Evolutionary conservation across 2,113 vertebrate species (phyloP), one percentile per base, ranked within the genome.

Genomic region (Callocephalon fimbriatum): DNA sequence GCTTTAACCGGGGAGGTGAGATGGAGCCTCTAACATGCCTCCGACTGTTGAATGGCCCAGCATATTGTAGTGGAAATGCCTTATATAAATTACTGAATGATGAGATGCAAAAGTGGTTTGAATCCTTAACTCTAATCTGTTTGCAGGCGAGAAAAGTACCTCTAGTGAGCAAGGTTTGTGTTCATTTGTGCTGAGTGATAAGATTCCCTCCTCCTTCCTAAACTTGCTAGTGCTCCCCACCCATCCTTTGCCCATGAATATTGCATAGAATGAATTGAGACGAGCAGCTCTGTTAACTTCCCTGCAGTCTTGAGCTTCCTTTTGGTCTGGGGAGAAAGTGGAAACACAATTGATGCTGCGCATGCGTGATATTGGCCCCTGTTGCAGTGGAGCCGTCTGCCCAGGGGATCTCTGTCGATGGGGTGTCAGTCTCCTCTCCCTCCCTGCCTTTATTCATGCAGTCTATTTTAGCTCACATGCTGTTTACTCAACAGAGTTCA

Each of bases 61-160:
- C 38, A 1, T 96, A 86, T 94, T 94, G 86, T 95, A 94, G 91
- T 97, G 92, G 76, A 97, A 94, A 91, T 95, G 95, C 95, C 97
- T 97, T 95, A 95, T 82, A 92, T 96, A 78, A 92, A 95, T 96
- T 96, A 95, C 83, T 93, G 92, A 94, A 93, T 72, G 86, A 95
- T 90, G 75, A 84, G 93, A 88, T 77, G 62, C 67, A 91, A 96
- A 95, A 93, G 54, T 88, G 61, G 80, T 94, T 95, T 92, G 92
- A 93, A 93, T 94, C 20, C 10, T 91, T 96, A 88, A 86, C 48
- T 90, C 74, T 77, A 75, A 90, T 88, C 79, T 95, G 84, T 97
- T 96, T 95, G 83, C 89, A 94, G 91, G 77, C 94, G 97, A 96
- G 95, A 97, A 97, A 96, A 59, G 94, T 96, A 92, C 83, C 94